phyloP scores from a whole-genome alignment of 2,888 invertebrate genomes.

The Ganaspis brasiliensis region DNA sequence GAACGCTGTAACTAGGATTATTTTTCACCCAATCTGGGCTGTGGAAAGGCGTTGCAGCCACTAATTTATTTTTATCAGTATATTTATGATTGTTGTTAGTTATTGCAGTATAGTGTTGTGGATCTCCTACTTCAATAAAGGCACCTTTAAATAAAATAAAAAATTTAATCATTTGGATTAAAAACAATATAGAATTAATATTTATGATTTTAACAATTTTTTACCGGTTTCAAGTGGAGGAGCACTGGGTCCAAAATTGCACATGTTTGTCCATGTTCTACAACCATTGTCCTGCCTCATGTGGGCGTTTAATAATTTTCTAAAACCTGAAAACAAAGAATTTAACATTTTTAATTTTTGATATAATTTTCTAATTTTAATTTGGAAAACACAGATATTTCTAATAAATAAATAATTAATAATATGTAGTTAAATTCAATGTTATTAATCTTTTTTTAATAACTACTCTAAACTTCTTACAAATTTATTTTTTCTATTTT shows the following conservation, averaged over 20 bases:
- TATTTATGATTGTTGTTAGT: constrained; percentile 62
- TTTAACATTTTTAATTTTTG: neutral
- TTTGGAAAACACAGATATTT: neutral
- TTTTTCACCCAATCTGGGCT: constrained; percentile 65
- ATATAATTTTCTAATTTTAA: neutral
- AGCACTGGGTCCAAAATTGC: constrained; percentile 66
- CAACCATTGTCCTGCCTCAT: constrained; percentile 52
- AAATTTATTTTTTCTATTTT: no score
- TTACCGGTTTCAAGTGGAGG: constrained; percentile 72
- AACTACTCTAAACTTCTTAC: no score
- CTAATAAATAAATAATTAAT: neutral
- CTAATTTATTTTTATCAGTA: constrained; percentile 66
- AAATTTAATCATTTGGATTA: neutral
- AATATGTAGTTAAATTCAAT: no score
- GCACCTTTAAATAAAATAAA: constrained; percentile 1
- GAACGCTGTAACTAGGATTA: constrained; percentile 66
- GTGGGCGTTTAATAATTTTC: constrained; percentile 54
- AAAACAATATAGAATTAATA: no score
- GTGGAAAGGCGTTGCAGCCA: constrained; percentile 60
- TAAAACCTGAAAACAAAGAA: constrained; percentile 51
- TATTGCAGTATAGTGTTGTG: constrained; percentile 48
- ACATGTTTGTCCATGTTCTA: constrained; percentile 58
- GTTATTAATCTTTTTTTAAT: no score
- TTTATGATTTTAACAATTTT: neutral
- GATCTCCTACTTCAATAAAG: constrained; percentile 22